These are phyloP conservation scores for Thecocarcelia acutangulata DNA, from an alignment of 2,888 invertebrate species.

Conservation along the genomic window DNA sequence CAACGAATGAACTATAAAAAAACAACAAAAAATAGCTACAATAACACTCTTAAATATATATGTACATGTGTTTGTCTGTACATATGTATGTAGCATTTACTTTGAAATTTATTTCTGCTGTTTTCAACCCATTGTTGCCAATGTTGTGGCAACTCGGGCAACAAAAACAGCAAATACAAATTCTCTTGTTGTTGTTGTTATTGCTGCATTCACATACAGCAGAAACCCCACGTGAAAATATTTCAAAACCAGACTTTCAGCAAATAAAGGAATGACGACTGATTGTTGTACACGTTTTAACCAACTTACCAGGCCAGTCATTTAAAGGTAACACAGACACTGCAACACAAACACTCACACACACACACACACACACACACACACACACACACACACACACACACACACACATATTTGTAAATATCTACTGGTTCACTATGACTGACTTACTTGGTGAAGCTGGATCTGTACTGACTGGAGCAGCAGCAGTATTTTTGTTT, in stretches of 20 bases:
- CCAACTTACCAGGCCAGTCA: constrained; percentile 31
- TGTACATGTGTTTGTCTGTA: no score
- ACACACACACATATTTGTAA: not conserved
- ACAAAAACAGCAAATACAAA: constrained; percentile 26
- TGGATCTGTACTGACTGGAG: no score
- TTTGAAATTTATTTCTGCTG: constrained; percentile 23
- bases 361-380: constrained; percentile 5
- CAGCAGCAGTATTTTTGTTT: constrained; percentile 17
- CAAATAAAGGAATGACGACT: constrained; percentile 46
- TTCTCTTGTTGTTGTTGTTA: not conserved
- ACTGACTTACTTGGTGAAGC: constrained; percentile 9
- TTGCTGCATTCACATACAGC: constrained; percentile 11
- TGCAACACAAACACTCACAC: not conserved
- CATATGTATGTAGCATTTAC: constrained; percentile 26
- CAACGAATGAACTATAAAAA: constrained; percentile 45
- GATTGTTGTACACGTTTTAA: not conserved
- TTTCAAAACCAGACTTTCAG: constrained; percentile 55
- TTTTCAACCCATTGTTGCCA: constrained; percentile 47
- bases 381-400: not conserved
- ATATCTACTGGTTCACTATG: no score
- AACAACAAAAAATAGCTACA: constrained; percentile 2
- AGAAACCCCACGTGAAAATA: constrained; percentile 66
- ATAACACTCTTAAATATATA: constrained; percentile 6
- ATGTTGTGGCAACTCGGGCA: constrained; percentile 49
- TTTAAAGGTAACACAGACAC: constrained; percentile 12